These are phyloP conservation scores for Lateolabrax maculatus DNA, from an alignment of 2,797 vertebrate genomes.

Conservation along the genomic window DNA sequence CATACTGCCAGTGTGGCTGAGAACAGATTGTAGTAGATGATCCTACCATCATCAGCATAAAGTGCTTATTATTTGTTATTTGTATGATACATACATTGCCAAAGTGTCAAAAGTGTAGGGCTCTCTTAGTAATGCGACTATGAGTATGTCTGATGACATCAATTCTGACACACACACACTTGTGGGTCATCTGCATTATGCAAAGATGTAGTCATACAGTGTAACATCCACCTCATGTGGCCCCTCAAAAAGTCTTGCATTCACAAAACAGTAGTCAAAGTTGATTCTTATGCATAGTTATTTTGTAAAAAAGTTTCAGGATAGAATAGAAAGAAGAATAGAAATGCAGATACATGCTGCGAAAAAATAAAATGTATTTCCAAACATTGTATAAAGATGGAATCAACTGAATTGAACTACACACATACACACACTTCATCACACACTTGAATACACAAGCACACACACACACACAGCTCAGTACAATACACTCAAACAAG, in stretches of 20 bases:
- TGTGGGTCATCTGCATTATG: conserved; percentile 56
- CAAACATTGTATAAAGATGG: conserved; percentile 51
- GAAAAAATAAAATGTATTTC: conserved; percentile 50
- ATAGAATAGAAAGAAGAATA: too few relatives aligned
- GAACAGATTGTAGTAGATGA: not conserved
- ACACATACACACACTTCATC: not conserved
- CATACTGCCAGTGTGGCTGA: conserved; percentile 14
- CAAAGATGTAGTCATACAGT: conserved; percentile 58
- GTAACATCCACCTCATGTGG: conserved; percentile 25
- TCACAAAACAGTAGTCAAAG: conserved; percentile 40
- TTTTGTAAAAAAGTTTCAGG: conserved; percentile 54
- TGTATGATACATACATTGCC: conserved; percentile 8
- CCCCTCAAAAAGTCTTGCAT: not conserved
- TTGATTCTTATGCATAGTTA: conserved; percentile 45
- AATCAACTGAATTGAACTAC: conserved; percentile 40
- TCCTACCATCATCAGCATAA: not conserved
- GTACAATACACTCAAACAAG: conserved; percentile 40
- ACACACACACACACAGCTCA: conserved; percentile 13
- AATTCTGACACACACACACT: conserved; percentile 50
- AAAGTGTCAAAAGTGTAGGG: conserved; percentile 37
- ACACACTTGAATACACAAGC: not conserved
- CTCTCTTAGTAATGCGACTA: conserved; percentile 18
- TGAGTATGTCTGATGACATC: conserved; percentile 63
- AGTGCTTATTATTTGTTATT: not conserved
- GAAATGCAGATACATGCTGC: conserved; percentile 49